Percentiles rank a stretch among this genome's conserved stretches.
Conservation (phyloP, 2,797 vertebrate species). For the Phoebastria nigripes region DNA sequence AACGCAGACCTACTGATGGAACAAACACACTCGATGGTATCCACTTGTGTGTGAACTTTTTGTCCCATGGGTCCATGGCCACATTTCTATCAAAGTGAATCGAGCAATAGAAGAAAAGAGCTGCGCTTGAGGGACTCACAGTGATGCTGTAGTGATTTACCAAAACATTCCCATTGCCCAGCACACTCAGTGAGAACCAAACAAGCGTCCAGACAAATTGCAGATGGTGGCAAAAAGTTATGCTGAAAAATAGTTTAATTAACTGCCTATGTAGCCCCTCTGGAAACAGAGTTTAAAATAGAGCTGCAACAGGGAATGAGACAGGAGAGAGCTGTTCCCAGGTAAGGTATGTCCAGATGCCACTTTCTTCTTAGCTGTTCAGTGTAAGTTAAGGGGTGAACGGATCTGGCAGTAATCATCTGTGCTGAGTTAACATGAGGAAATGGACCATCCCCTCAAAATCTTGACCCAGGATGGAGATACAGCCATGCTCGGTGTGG, state of each 20-base stretch:
- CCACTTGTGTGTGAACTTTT: neutral
- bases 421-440: neutral
- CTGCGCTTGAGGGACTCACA: neutral
- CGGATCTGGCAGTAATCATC: neutral
- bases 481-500: neutral
- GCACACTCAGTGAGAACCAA: neutral
- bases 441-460: neutral
- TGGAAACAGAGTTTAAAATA: neutral
- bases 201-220: neutral
- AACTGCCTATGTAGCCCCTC: neutral
- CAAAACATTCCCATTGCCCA: neutral
- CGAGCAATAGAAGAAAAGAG: neutral
- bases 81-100: neutral
- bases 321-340: neutral
- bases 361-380: neutral
- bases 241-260: neutral
- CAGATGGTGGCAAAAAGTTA: neutral
- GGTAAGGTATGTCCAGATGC: neutral
- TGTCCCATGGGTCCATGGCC: neutral
- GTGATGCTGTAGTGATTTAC: neutral
- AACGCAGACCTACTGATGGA: neutral
- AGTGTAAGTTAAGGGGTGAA: neutral
- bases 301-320: neutral
- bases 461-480: conserved; percentile 3
- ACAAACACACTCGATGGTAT: neutral